These are phyloP conservation scores for Seriola rivoliana DNA, from an alignment of 2,113 vertebrate species.

Conservation along the genomic window DNA sequence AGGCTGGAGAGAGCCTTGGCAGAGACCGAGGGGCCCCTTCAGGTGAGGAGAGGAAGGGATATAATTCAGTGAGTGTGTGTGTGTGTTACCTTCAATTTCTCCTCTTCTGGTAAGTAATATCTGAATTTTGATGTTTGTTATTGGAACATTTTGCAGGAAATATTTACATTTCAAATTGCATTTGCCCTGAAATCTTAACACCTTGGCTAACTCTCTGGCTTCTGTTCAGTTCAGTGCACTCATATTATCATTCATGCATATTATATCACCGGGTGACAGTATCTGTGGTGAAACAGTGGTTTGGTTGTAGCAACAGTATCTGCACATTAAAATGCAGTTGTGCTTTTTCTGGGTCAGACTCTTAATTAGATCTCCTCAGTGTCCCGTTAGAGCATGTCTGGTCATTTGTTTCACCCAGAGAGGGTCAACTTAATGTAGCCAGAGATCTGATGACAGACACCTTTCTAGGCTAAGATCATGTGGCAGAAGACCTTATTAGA, in stretches of 20 bases:
- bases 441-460: conserved; percentile 68
- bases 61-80: background rate
- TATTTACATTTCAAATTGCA: background rate
- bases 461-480: conserved; percentile 61
- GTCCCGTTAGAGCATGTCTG: conserved; percentile 27
- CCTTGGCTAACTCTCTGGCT: background rate
- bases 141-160: background rate
- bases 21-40: conserved; percentile 90
- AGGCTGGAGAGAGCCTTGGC: conserved; percentile 91
- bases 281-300: conserved; percentile 21
- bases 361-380: conserved; percentile 50
- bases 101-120: fast-evolving
- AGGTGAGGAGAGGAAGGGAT: conserved; percentile 80
- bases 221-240: background rate
- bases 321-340: background rate
- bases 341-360: conserved; percentile 3
- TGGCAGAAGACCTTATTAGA: conserved; percentile 59
- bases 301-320: conserved; percentile 60
- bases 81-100: background rate
- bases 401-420: conserved; percentile 58
- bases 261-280: background rate
- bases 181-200: conserved; percentile 5
- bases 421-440: conserved; percentile 62
- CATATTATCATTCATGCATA: conserved; percentile 14
- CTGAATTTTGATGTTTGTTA: background rate